These are phyloP conservation scores for Rotaria magnacalcarata DNA, from an alignment of 2,888 invertebrate genomes.

Conservation along the genomic window DNA sequence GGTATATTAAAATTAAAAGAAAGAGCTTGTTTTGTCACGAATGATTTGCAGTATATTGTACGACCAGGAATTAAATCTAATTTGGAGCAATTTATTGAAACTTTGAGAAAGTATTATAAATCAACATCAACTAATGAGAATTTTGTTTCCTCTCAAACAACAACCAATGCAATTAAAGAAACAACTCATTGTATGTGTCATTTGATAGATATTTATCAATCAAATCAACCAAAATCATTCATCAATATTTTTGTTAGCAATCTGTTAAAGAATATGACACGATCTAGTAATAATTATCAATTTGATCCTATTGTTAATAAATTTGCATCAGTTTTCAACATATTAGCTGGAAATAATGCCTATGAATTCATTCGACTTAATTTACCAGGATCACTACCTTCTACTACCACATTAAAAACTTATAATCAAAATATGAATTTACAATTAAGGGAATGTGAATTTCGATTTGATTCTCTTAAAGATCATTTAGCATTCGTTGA, in stretches of 20 bases:
- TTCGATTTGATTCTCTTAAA: constrained; percentile 14
- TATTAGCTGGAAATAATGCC: neutral
- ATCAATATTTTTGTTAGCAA: neutral
- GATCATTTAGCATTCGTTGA: neutral
- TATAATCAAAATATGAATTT: neutral
- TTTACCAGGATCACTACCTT: neutral
- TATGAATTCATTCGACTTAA: neutral
- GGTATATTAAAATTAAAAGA: neutral
- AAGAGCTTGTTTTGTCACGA: neutral
- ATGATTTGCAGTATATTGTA: neutral
- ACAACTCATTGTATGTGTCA: neutral
- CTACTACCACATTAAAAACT: neutral
- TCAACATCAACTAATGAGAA: neutral
- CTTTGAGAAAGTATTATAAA: neutral
- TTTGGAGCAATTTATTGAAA: neutral
- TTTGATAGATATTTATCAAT: neutral
- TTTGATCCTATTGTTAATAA: neutral
- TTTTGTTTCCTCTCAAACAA: neutral
- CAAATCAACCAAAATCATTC: neutral
- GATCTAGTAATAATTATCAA: constrained; percentile 10
- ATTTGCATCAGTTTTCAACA: constrained; percentile 2
- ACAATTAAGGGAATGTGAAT: neutral
- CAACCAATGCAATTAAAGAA: neutral
- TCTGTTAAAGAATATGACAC: neutral
- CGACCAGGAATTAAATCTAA: neutral